Percentiles rank a stretch among this genome's conserved stretches.
Conservation (phyloP, 64 coral and sea anemone species). For the Platygyra sinensis region DNA sequence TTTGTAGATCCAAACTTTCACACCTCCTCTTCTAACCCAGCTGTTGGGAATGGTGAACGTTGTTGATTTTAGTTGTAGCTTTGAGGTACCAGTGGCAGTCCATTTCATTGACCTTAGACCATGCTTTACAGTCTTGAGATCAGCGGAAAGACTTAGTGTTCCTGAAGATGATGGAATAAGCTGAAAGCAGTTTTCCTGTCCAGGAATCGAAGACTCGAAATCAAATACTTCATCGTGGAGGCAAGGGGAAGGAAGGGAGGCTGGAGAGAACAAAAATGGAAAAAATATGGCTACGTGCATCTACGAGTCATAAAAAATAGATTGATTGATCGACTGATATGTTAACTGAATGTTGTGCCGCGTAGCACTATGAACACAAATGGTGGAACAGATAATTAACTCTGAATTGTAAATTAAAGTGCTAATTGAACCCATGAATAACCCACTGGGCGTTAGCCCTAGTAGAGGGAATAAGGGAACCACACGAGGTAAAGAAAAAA, state of each 20-base stretch:
- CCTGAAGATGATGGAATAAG: not conserved
- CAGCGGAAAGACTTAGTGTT: not conserved
- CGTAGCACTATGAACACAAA: too few relatives aligned
- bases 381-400: too few relatives aligned
- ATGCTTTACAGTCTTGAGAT: not conserved
- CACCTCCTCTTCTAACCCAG: constrained; percentile 10
- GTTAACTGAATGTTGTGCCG: too few relatives aligned
- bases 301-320: too few relatives aligned
- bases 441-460: too few relatives aligned
- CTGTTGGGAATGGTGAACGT: not conserved
- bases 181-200: not conserved
- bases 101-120: constrained; percentile 3
- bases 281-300: not conserved
- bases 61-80: not conserved
- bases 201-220: not conserved
- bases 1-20: constrained; percentile 57
- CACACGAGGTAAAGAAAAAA: too few relatives aligned
- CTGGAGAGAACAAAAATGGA: too few relatives aligned
- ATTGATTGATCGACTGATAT: too few relatives aligned
- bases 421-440: too few relatives aligned
- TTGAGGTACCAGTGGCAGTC: not conserved
- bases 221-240: not conserved
- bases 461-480: too few relatives aligned
- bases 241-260: not conserved
- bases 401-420: too few relatives aligned